Percentiles rank a stretch among this genome's conserved stretches.
Evolutionary conservation across 64 coral and sea anemone genomes (phyloP).

Genomic region (Pocillopora verrucosa): DNA sequence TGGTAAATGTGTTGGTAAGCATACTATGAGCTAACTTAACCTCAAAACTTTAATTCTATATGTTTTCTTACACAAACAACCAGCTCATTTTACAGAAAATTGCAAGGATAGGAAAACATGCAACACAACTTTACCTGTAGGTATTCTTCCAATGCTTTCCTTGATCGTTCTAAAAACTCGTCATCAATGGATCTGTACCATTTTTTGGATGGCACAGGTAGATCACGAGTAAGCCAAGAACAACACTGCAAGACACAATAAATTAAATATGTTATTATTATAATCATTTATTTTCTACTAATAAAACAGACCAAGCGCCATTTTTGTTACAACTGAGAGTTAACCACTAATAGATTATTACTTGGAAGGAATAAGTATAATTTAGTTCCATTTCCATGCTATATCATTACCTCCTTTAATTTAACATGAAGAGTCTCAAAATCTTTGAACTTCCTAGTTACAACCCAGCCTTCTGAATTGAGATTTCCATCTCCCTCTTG

Average conservation of each 20-base stretch:
- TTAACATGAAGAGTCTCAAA: conserved; percentile 94
- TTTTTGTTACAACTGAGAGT: too few species aligned
- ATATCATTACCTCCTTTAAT: conserved; percentile 84
- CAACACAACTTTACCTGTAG: conserved; percentile 63
- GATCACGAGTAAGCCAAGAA: conserved; percentile 74
- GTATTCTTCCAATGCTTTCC: conserved; percentile 76
- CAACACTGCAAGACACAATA: conserved; percentile 66
- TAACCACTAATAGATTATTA: too few species aligned
- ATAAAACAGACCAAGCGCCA: too few species aligned
- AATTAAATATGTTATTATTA: too few species aligned
- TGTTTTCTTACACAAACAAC: too few species aligned
- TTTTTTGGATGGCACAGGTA: conserved; percentile 86
- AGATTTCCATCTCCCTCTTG: background rate
- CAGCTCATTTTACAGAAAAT: background rate
- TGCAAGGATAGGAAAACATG: background rate
- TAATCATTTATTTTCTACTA: too few species aligned
- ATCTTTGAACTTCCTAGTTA: conserved; percentile 90
- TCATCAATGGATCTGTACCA: conserved; percentile 96
- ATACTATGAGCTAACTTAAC: background rate
- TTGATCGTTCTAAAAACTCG: conserved; percentile 78
- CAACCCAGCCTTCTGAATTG: conserved; percentile 93
- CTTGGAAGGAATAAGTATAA: too few species aligned
- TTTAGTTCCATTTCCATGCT: too few species aligned
- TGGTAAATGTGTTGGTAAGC: too few species aligned
- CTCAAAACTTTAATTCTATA: too few species aligned